phyloP scores from a whole-genome alignment of 2,888 invertebrate species.

The Balanococcus diminutus region DNA sequence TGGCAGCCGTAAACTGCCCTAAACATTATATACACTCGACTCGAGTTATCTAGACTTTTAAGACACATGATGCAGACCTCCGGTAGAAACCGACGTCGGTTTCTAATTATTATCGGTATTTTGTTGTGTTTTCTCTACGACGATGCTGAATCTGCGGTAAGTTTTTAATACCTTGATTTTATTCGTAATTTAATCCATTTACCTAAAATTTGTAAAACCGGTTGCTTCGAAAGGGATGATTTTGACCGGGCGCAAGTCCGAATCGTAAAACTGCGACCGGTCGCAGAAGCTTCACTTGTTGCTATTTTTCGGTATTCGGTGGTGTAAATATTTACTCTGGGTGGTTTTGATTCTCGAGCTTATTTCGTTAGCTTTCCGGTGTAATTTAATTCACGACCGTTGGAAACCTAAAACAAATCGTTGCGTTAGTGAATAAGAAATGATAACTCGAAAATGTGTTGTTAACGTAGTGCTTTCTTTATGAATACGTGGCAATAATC shows the following conservation, averaged over 20 bases:
- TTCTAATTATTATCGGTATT: conserved; percentile 26
- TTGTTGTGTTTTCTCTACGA: conserved; percentile 31
- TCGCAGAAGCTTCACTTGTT: not conserved
- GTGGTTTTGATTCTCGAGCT: not conserved
- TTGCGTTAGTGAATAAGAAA: not conserved
- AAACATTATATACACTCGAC: conserved; percentile 36
- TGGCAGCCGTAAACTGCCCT: conserved; percentile 43
- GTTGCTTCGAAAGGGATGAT: not conserved
- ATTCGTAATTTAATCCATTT: not conserved
- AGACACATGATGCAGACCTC: conserved; percentile 46
- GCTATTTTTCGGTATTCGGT: no score
- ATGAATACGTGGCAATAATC: not conserved
- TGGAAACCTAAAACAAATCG: not conserved
- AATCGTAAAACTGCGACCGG: not conserved
- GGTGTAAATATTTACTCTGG: not conserved
- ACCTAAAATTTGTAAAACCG: not conserved
- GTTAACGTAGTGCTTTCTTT: no score
- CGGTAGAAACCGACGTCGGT: conserved; percentile 48
- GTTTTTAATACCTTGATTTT: conserved; percentile 6
- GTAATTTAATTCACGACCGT: no score
- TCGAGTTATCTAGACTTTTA: conserved; percentile 49
- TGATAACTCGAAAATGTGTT: not conserved
- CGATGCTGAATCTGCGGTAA: conserved; percentile 46
- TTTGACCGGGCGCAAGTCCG: not conserved
- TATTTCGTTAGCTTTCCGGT: not conserved